Evolutionary conservation across 2,888 invertebrate species (phyloP).

Genomic region (Ectobius pallidus): DNA sequence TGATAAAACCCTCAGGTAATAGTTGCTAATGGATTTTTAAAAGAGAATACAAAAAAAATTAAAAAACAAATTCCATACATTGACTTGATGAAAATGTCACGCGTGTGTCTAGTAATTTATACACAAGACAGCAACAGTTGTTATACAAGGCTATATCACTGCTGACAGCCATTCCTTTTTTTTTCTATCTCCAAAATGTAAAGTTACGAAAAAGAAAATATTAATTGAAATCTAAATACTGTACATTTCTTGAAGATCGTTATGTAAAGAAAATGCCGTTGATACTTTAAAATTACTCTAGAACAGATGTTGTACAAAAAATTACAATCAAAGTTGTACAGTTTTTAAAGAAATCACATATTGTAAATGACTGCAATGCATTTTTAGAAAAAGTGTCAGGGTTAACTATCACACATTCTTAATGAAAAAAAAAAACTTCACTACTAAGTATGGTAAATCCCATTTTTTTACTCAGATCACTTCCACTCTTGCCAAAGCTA

Average conservation of each 20-base stretch:
- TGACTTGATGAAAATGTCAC: conserved; percentile 14
- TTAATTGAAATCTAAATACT: conserved; percentile 26
- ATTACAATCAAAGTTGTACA: conserved; percentile 33
- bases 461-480: conserved; percentile 8
- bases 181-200: conserved; percentile 9
- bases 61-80: conserved; percentile 30
- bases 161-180: conserved; percentile 21
- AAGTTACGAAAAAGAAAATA: conserved; percentile 17
- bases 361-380: conserved; percentile 22
- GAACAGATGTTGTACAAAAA: conserved; percentile 35
- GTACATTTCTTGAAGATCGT: conserved; percentile 29
- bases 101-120: background rate
- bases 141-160: conserved; percentile 29
- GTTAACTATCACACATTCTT: conserved; percentile 25
- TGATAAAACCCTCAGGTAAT: conserved; percentile 45
- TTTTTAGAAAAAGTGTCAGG: conserved; percentile 25
- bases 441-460: background rate
- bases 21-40: conserved; percentile 44
- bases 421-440: background rate
- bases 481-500: conserved; percentile 25
- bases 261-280: conserved; percentile 29
- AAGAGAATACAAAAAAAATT: conserved; percentile 37
- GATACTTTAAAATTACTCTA: conserved; percentile 26
- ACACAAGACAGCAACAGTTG: conserved; percentile 1
- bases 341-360: conserved; percentile 32